Evolutionary conservation across 2,113 vertebrate species (phyloP).

Genomic region (Lethenteron reissneri): DNA sequence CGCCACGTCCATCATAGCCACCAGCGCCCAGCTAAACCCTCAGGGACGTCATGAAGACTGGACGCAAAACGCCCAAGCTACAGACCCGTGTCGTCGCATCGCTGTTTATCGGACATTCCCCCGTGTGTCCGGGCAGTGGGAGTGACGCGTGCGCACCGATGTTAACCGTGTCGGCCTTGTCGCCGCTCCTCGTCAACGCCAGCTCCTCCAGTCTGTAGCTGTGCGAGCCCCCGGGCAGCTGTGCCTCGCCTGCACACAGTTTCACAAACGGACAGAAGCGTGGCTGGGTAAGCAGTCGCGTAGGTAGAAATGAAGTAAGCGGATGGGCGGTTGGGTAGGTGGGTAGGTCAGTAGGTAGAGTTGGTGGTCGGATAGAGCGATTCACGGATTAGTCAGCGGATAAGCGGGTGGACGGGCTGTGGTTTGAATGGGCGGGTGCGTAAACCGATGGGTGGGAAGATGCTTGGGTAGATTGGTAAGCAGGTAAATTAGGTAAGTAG

Average conservation of each 20-base stretch:
- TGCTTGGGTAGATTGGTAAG: too few relatives aligned
- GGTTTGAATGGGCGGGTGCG: too few relatives aligned
- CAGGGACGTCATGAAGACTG: neutral
- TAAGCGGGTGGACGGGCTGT: too few relatives aligned
- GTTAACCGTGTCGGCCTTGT: slow-evolving; percentile 52
- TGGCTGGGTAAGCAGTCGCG: too few relatives aligned
- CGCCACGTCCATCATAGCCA: neutral
- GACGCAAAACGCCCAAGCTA: neutral
- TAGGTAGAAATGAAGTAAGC: too few relatives aligned
- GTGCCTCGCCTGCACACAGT: slow-evolving; percentile 16
- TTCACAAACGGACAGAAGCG: too few relatives aligned
- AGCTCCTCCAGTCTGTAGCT: slow-evolving; percentile 43
- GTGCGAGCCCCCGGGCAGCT: slow-evolving; percentile 37
- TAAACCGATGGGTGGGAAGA: too few relatives aligned
- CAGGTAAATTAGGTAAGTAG: too few relatives aligned
- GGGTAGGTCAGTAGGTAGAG: too few relatives aligned
- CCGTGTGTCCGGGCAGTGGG: neutral
- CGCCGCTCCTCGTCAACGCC: slow-evolving; percentile 44
- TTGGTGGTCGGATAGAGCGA: too few relatives aligned
- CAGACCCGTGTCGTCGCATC: neutral
- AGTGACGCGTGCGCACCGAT: slow-evolving; percentile 26
- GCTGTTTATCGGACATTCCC: neutral
- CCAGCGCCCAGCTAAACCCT: neutral
- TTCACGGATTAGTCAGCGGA: too few relatives aligned
- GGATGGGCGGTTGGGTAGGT: too few relatives aligned